A percentile compares a stretch with the other conserved stretches of the same genome.
Evolutionary conservation across 1,140 invertebrate genomes (phyloP).

Genomic region (Musca domestica): DNA sequence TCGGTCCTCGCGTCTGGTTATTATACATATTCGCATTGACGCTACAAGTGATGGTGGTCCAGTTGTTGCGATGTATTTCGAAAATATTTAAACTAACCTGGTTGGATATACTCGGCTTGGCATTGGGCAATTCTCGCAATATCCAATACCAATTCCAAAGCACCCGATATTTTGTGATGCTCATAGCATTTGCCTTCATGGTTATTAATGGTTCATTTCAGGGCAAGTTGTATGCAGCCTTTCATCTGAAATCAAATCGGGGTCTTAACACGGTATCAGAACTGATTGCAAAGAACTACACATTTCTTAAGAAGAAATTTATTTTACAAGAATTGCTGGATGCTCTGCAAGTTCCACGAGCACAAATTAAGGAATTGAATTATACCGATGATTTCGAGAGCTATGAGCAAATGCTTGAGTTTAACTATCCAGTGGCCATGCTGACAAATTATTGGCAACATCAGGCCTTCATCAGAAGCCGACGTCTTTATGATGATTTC

Average conservation of each 20-base stretch:
- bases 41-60: background rate
- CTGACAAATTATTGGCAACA: conserved; percentile 5
- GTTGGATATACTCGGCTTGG: background rate
- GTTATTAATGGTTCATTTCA: background rate
- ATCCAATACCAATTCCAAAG: background rate
- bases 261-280: background rate
- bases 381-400: background rate
- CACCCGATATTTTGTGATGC: background rate
- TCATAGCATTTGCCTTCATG: background rate
- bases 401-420: background rate
- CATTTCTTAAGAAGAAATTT: background rate
- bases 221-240: background rate
- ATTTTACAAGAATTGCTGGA: background rate
- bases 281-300: background rate
- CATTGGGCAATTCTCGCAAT: background rate
- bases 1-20: background rate
- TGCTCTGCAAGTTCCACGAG: background rate
- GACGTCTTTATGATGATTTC: background rate
- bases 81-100: background rate
- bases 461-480: background rate
- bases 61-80: background rate
- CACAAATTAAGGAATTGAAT: background rate
- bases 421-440: background rate
- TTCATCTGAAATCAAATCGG: background rate
- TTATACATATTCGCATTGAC: background rate